Conservation (phyloP, 2,113 vertebrate genomes). For the Galbula dea region DNA sequence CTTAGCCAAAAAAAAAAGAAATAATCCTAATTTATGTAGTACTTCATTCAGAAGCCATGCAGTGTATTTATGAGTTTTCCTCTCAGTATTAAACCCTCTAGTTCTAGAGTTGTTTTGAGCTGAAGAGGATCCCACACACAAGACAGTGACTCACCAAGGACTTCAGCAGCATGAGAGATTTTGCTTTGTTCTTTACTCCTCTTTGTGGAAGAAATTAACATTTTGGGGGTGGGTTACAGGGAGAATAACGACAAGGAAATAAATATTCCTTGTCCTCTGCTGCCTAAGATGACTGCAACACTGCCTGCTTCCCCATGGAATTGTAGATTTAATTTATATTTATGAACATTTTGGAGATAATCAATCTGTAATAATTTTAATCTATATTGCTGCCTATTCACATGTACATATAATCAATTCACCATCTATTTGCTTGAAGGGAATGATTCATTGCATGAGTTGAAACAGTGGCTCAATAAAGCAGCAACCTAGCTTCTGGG, state of each 20-base stretch:
- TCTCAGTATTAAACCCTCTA: neutral
- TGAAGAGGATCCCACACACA: neutral
- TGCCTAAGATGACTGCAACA: neutral
- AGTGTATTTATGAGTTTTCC: neutral
- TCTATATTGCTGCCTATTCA: neutral
- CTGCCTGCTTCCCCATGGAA: neutral
- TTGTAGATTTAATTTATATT: constrained; percentile 12
- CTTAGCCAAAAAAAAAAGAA: neutral
- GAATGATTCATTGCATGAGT: neutral
- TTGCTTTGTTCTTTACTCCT: neutral
- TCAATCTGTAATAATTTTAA: neutral
- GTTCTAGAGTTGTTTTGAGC: neutral
- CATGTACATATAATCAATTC: neutral
- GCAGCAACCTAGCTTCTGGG: neutral
- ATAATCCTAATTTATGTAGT: neutral
- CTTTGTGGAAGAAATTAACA: neutral
- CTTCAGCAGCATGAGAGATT: neutral
- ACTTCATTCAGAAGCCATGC: neutral
- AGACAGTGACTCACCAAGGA: neutral
- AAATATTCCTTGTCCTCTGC: neutral
- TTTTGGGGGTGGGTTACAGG: neutral
- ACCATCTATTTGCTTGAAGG: neutral
- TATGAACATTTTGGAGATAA: constrained; percentile 18
- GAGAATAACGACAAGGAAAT: neutral
- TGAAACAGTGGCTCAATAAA: neutral